Evolutionary conservation across 37 sponge, comb jelly and placozoan genomes (phyloP), one percentile per base, ranked within the genome.

Genomic region (Amphimedon queenslandica): DNA sequence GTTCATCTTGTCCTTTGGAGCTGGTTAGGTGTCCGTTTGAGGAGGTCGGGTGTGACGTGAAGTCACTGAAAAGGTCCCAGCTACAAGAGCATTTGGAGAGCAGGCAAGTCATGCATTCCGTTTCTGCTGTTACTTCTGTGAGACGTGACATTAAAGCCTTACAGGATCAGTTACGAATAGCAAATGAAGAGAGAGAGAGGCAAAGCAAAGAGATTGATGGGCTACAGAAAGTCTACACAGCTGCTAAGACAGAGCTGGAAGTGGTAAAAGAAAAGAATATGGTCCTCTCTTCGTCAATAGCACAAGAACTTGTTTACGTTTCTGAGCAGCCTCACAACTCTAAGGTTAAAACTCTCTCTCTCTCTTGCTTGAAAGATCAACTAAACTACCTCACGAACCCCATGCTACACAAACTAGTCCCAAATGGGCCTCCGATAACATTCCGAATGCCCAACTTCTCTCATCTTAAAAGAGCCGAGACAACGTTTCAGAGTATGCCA

Each of bases 401-500:
- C 8, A 23, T 24, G 2, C 31, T 20, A 4, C 35, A 55, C n/a
- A 27, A 37, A n/a, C 57, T 77, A 0, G n/a, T 37, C 5, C 58
- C 78, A 0, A 38, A 35, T 1, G 68, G 69, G 0, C 4, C 20
- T 23, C 67, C 67, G 32, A 55, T 67, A 24, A 56, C 60, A 43
- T 56, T 77, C 37, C 57, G 78, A 6, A 28, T 77, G 40, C 51
- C 37, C 8, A 43, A 34, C 24, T 77, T 47, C 69, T n/a, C 40
- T 5, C 40, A 2, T 27, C 69, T 67, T 39, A 77, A 77, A 31
- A 56, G 43, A 41, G 28, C 51, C 4, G 69, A 67, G 1, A 64
- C 13, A 21, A n/a, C 27, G 10, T 77, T 73, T 76, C 69, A 70
- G 16, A 55, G 71, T 28, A 37, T 60, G 41, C 73, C 76, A 3